Evolutionary conservation across 2,888 invertebrate genomes (phyloP).

Genomic region (Harpagoxenus sublaevis): DNA sequence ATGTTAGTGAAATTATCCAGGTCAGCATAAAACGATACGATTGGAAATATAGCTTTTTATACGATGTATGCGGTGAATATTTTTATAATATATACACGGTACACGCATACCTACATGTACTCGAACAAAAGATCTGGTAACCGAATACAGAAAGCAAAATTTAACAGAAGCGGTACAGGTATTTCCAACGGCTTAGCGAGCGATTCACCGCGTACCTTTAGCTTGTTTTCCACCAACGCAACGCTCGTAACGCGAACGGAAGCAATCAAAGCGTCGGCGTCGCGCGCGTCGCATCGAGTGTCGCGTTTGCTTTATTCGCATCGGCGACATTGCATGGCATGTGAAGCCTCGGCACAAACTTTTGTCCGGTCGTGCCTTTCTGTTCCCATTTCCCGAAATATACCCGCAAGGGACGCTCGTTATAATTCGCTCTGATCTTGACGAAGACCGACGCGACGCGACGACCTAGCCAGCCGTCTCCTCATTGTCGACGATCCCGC

Average conservation of each 20-base stretch:
- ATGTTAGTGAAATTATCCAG: background rate
- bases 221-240: slow-evolving; percentile 21
- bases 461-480: slow-evolving; percentile 26
- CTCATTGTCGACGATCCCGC: slow-evolving; percentile 60
- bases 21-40: background rate
- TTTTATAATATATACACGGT: background rate
- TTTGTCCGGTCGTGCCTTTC: slow-evolving; percentile 34
- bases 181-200: slow-evolving; percentile 15
- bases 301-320: slow-evolving; percentile 42
- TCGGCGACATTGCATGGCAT: background rate
- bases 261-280: slow-evolving; percentile 27
- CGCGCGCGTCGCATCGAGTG: background rate
- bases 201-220: slow-evolving; percentile 3
- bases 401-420: slow-evolving; percentile 25
- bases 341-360: slow-evolving; percentile 29
- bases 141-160: background rate
- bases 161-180: background rate
- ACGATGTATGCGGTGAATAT: background rate
- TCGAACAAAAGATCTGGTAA: background rate
- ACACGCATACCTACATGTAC: background rate
- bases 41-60: background rate
- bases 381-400: slow-evolving; percentile 52
- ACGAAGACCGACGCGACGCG: slow-evolving; percentile 29
- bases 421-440: slow-evolving; percentile 44
- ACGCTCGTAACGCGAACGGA: slow-evolving; percentile 2